Percentiles rank a stretch among this genome's conserved stretches.
phyloP scores from a whole-genome alignment of 2,797 vertebrate genomes.

The Crenichthys baileyi region DNA sequence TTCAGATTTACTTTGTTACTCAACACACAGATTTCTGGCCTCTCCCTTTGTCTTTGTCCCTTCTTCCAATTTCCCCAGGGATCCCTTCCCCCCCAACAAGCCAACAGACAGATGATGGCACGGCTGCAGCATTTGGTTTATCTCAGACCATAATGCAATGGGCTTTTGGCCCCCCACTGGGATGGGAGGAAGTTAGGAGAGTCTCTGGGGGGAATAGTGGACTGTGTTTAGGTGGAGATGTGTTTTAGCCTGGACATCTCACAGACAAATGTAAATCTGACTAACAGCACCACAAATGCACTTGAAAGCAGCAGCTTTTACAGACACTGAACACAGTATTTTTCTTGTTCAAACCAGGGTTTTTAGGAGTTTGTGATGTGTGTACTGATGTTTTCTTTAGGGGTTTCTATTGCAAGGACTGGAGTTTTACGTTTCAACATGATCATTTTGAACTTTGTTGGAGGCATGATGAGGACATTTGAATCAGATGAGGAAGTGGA shows the following conservation, averaged over 20 bases:
- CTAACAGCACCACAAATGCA: neutral
- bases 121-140: constrained; percentile 66
- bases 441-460: neutral
- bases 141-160: constrained; percentile 60
- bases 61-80: constrained; percentile 1
- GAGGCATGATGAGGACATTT: neutral
- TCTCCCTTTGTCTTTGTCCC: constrained; percentile 17
- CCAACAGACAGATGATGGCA: constrained; percentile 70
- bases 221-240: constrained; percentile 30
- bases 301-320: neutral
- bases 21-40: constrained; percentile 6
- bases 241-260: constrained; percentile 28
- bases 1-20: constrained; percentile 6
- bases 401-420: neutral
- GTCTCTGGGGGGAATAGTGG: constrained; percentile 28
- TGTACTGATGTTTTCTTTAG: neutral
- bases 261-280: constrained; percentile 34
- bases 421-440: neutral
- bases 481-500: neutral
- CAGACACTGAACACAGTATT: too few relatives aligned
- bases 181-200: constrained; percentile 54
- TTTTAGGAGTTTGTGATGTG: neutral
- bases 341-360: neutral
- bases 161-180: constrained; percentile 49
- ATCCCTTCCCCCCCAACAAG: constrained; percentile 35